A percentile compares a stretch with the other conserved stretches of the same genome.
Conservation (phyloP, 2,888 invertebrate species). For the Glaucopsyche alexis region DNA sequence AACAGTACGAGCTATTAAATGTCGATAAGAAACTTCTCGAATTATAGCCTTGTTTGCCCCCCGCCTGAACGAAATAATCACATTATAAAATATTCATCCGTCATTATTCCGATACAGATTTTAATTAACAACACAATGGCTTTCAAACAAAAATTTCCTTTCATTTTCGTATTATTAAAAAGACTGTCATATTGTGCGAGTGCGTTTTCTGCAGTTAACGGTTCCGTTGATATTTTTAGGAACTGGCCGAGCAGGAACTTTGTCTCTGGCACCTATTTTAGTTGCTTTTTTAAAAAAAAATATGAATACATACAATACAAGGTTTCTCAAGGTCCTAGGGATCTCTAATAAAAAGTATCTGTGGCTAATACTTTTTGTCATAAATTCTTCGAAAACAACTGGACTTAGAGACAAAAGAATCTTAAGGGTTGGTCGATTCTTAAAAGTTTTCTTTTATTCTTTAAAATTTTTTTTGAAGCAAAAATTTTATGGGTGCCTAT, state of each 20-base stretch:
- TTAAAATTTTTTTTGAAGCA: not conserved
- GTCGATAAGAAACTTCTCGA: conserved; percentile 36
- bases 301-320: not conserved
- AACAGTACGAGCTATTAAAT: conserved; percentile 37
- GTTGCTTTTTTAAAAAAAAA: too few species aligned
- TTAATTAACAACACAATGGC: conserved; percentile 17
- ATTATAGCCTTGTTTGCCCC: conserved; percentile 33
- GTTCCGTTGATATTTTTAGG: not conserved
- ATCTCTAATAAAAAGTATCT: not conserved
- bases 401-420: conserved; percentile 5
- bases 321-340: not conserved
- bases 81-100: conserved; percentile 12
- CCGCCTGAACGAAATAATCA: conserved; percentile 28
- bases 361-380: not conserved
- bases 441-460: not conserved
- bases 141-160: conserved; percentile 8
- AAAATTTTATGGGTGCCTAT: not conserved
- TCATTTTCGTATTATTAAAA: not conserved
- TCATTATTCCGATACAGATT: conserved; percentile 2
- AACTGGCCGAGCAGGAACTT: not conserved
- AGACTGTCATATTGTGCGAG: not conserved
- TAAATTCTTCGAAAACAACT: not conserved
- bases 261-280: too few species aligned
- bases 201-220: not conserved
- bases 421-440: not conserved